Conservation (phyloP, 1,140 invertebrate species). For the Solen grandis region DNA sequence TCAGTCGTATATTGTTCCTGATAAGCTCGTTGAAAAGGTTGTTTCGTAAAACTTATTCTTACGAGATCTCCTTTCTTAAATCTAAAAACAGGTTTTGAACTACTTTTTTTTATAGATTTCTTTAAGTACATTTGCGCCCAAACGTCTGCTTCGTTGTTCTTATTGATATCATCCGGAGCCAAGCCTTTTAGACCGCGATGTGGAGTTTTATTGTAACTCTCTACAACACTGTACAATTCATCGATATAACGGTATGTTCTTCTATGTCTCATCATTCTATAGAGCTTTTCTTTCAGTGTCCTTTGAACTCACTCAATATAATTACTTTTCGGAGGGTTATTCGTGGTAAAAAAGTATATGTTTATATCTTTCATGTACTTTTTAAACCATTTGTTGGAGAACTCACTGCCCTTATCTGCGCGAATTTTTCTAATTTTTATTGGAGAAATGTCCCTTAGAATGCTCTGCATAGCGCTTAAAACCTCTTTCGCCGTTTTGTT, state of each 20-base stretch:
- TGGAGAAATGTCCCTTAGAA: not conserved
- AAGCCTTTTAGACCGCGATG: constrained; percentile 40
- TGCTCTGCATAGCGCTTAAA: constrained; percentile 43
- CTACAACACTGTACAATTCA: constrained; percentile 36
- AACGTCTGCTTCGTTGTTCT: constrained; percentile 46
- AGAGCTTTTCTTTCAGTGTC: constrained; percentile 55
- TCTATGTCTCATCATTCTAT: constrained; percentile 32
- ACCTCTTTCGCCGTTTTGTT: constrained; percentile 55
- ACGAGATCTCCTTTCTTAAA: constrained; percentile 47
- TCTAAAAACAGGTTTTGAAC: not conserved
- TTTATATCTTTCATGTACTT: constrained; percentile 23
- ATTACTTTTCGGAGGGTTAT: constrained; percentile 53
- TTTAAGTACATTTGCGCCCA: constrained; percentile 54
- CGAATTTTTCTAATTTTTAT: constrained; percentile 20
- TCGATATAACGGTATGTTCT: constrained; percentile 26
- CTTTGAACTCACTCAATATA: constrained; percentile 47
- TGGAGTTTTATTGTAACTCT: too few species aligned
- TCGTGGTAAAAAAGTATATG: constrained; percentile 42
- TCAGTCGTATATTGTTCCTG: constrained; percentile 34
- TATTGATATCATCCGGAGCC: constrained; percentile 52
- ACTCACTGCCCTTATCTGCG: too few species aligned
- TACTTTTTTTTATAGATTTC: too few species aligned
- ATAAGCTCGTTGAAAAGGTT: too few species aligned
- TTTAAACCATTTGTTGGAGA: too few species aligned
- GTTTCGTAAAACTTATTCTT: constrained; percentile 37